A percentile compares a stretch with the other conserved stretches of the same genome.
phyloP scores from a whole-genome alignment of 2,888 invertebrate genomes.

The Cepaea hortensis region DNA sequence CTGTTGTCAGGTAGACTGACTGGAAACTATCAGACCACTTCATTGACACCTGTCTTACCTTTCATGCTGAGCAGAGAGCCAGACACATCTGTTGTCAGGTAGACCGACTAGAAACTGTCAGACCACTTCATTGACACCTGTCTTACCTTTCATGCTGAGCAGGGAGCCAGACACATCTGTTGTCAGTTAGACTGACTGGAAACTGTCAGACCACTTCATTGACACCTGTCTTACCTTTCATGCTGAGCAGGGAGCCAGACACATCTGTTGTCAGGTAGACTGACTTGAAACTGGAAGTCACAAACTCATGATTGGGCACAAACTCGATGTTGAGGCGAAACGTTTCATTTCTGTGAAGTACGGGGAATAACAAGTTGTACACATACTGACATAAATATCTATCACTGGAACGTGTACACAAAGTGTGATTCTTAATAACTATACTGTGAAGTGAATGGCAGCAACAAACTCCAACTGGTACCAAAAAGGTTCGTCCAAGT shows the following conservation, averaged over 20 bases:
- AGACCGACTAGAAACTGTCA: constrained; percentile 66
- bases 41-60: constrained; percentile 56
- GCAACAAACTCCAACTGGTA: no score
- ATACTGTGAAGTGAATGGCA: no score
- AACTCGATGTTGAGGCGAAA: constrained; percentile 69
- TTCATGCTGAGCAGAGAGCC: constrained; percentile 65
- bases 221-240: constrained; percentile 60
- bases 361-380: not conserved
- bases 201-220: no score
- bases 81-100: constrained; percentile 61
- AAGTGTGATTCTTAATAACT: no score
- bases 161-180: constrained; percentile 61
- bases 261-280: constrained; percentile 65
- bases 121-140: no score
- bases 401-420: no score
- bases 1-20: constrained; percentile 64
- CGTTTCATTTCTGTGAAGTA: constrained; percentile 66
- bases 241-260: constrained; percentile 64
- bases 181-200: constrained; percentile 67
- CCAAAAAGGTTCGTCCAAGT: no score
- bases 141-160: constrained; percentile 65
- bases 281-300: constrained; percentile 67
- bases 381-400: no score
- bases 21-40: constrained; percentile 59
- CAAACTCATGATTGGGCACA: constrained; percentile 65